Evolutionary conservation across 2,888 invertebrate genomes (phyloP).

Genomic region (Petrophora chlorosata): DNA sequence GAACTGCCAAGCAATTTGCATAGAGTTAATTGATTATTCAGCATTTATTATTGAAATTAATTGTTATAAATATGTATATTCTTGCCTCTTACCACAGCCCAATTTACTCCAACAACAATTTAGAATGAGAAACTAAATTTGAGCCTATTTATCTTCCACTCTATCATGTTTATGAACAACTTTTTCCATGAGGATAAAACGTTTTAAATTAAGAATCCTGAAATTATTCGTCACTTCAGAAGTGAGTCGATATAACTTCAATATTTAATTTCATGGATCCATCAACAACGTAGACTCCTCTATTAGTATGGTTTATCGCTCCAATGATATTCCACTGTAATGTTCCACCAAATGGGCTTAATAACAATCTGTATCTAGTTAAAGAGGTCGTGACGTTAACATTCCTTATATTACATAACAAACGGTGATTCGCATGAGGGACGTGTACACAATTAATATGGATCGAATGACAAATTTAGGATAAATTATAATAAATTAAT

Average conservation of each 20-base stretch:
- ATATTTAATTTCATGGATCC: too few species aligned
- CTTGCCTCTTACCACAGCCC: too few species aligned
- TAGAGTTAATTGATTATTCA: conserved; percentile 1
- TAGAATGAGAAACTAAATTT: too few species aligned
- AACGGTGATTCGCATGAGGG: conserved; percentile 29
- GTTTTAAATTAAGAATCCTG: too few species aligned
- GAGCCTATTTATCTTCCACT: too few species aligned
- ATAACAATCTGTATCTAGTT: conserved; percentile 22
- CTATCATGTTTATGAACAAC: too few species aligned
- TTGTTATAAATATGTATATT: too few species aligned
- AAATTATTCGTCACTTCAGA: too few species aligned
- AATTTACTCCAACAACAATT: too few species aligned
- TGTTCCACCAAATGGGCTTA: conserved; percentile 8
- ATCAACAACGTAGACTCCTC: not conserved
- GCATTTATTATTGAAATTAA: not conserved
- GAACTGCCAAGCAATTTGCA: conserved; percentile 4
- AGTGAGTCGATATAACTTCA: too few species aligned
- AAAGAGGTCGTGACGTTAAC: conserved; percentile 30
- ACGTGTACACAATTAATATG: not conserved
- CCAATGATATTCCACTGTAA: conserved; percentile 21
- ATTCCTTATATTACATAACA: conserved; percentile 31
- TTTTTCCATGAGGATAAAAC: too few species aligned
- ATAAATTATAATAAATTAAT: not conserved
- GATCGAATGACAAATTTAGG: not conserved
- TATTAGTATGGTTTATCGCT: conserved; percentile 4